Evolutionary conservation across 2,797 vertebrate species (phyloP).

Genomic region (Neosalanx taihuensis): DNA sequence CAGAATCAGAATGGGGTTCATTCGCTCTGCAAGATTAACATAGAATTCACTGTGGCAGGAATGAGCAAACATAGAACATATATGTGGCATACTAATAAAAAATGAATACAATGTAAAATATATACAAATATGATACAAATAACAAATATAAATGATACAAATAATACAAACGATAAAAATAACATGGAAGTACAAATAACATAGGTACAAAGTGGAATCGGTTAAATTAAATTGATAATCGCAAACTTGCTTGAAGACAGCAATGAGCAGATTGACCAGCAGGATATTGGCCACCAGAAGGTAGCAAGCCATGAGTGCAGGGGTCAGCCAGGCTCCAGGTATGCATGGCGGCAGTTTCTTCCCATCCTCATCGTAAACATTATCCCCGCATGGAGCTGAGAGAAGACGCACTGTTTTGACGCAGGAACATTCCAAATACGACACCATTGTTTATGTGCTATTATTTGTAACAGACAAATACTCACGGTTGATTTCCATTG

Average conservation of each 20-base stretch:
- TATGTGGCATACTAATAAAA: too few relatives aligned
- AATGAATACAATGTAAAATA: too few relatives aligned
- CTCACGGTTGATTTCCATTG: conserved; percentile 99
- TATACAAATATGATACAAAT: too few relatives aligned
- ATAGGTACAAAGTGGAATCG: too few relatives aligned
- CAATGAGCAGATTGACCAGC: conserved; percentile 95
- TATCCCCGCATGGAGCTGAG: conserved; percentile 95
- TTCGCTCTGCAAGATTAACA: too few relatives aligned
- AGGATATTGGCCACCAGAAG: conserved; percentile 98
- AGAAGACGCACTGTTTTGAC: conserved; percentile 3
- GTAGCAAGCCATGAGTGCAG: conserved; percentile 98
- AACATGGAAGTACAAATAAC: too few relatives aligned
- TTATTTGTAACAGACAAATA: conserved; percentile 44
- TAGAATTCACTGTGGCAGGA: too few relatives aligned
- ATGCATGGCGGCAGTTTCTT: conserved; percentile 96
- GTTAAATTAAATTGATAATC: background rate
- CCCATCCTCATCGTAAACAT: conserved; percentile 95
- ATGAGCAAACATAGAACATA: too few relatives aligned
- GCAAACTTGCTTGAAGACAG: conserved; percentile 92
- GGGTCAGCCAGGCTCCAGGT: conserved; percentile 97
- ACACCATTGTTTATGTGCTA: background rate
- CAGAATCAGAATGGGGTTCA: too few relatives aligned
- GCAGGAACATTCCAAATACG: background rate
- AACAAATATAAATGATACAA: too few relatives aligned
- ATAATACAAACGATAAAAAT: too few relatives aligned